Evolutionary conservation across 2,888 invertebrate species (phyloP).

Genomic region (Hemaris fuciformis): DNA sequence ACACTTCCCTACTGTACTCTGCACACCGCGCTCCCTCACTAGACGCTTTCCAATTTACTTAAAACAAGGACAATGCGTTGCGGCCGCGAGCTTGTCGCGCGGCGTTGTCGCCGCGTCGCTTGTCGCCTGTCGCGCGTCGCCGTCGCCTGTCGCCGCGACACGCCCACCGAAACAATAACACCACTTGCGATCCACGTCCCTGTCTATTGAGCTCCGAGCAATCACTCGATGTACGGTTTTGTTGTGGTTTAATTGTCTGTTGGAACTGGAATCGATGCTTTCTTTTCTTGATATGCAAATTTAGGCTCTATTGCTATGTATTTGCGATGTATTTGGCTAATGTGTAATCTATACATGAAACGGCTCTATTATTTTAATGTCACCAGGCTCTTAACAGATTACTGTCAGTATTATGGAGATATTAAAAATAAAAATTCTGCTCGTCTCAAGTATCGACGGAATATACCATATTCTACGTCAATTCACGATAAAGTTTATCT

Average conservation of each 20-base stretch:
- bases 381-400: too few species aligned
- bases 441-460: too few species aligned
- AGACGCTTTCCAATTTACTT: slow-evolving; percentile 63
- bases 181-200: slow-evolving; percentile 1
- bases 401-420: too few species aligned
- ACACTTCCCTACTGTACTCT: background rate
- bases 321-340: too few species aligned
- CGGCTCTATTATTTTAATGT: too few species aligned
- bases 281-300: background rate
- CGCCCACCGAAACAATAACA: slow-evolving; percentile 5
- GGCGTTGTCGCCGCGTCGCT: background rate
- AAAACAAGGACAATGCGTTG: slow-evolving; percentile 57
- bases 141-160: background rate
- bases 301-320: background rate
- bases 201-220: background rate
- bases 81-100: background rate
- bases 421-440: too few species aligned
- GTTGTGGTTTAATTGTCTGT: slow-evolving; percentile 13
- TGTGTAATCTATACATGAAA: too few species aligned
- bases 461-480: too few species aligned
- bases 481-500: too few species aligned
- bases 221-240: slow-evolving; percentile 8
- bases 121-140: background rate
- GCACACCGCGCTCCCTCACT: slow-evolving; percentile 17
- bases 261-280: slow-evolving; percentile 6